Evolutionary conservation across 2,888 invertebrate genomes (phyloP).

Genomic region (Drosophila nr. perissopoda): DNA sequence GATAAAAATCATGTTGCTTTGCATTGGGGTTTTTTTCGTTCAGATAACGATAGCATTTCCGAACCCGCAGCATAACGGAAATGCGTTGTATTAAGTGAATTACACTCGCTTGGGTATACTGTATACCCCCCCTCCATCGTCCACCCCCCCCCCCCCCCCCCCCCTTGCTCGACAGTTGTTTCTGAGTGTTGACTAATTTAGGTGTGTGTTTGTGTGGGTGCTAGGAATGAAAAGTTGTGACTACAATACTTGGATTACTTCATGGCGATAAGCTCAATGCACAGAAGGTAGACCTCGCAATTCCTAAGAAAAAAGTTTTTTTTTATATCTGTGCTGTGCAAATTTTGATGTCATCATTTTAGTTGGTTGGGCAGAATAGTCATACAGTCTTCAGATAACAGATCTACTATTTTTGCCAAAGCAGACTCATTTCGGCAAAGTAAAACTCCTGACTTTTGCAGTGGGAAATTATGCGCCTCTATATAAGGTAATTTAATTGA

Average conservation of each 20-base stretch:
- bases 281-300: neutral
- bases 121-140: neutral
- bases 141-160: neutral
- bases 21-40: constrained; percentile 22
- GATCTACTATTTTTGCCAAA: neutral
- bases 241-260: constrained; percentile 26
- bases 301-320: constrained; percentile 17
- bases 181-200: constrained; percentile 65
- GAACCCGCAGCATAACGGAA: constrained; percentile 63
- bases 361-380: neutral
- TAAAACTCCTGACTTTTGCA: neutral
- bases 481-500: neutral
- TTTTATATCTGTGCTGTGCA: constrained; percentile 24
- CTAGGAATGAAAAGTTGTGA: constrained; percentile 28
- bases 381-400: neutral
- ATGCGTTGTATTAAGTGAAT: constrained; percentile 75
- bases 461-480: neutral
- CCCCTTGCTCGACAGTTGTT: constrained; percentile 1
- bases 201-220: constrained; percentile 17
- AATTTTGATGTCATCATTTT: constrained; percentile 16
- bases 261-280: constrained; percentile 27
- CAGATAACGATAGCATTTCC: constrained; percentile 44
- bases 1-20: constrained; percentile 58
- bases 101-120: constrained; percentile 33
- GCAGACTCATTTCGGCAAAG: neutral